phyloP scores from a whole-genome alignment of 2,113 vertebrate species.

The Lophura nycthemera region DNA sequence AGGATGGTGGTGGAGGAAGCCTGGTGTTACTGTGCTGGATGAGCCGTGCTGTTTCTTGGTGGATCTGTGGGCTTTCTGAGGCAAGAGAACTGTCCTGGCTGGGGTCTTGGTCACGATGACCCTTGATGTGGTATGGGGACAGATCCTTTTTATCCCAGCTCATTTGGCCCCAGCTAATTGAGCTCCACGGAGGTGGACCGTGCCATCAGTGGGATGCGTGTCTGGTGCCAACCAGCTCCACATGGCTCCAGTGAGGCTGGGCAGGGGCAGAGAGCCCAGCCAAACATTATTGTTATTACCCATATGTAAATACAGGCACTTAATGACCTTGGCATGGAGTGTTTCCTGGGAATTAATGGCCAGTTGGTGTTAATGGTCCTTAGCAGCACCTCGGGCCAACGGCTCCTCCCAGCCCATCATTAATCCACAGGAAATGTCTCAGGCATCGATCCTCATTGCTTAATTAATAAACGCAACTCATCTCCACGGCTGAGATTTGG shows the following conservation, averaged over 20 bases:
- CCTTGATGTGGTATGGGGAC: neutral
- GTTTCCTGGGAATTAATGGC: conserved; percentile 82
- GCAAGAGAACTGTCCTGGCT: neutral
- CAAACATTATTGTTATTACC: conserved; percentile 54
- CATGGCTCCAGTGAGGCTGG: neutral
- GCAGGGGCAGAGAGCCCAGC: neutral
- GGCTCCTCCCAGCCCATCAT: conserved; percentile 80
- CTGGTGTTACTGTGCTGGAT: neutral
- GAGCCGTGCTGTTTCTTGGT: neutral
- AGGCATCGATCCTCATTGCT: conserved; percentile 80
- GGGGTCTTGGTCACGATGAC: neutral
- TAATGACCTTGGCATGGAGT: conserved; percentile 78
- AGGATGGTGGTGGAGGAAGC: neutral
- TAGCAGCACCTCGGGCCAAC: conserved; percentile 79
- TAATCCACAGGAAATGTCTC: conserved; percentile 82
- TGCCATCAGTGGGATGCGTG: neutral
- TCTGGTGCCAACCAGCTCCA: neutral
- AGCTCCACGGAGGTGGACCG: neutral
- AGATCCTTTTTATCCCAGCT: neutral
- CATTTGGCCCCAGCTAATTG: neutral
- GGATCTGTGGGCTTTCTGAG: neutral
- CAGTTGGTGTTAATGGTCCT: conserved; percentile 82
- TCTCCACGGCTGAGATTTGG: conserved; percentile 57
- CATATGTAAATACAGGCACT: conserved; percentile 64
- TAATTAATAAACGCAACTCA: conserved; percentile 78